Percentiles rank a stretch among this genome's conserved stretches.
Conservation (phyloP, 2,888 invertebrate genomes). For the Hypena proboscidalis region DNA sequence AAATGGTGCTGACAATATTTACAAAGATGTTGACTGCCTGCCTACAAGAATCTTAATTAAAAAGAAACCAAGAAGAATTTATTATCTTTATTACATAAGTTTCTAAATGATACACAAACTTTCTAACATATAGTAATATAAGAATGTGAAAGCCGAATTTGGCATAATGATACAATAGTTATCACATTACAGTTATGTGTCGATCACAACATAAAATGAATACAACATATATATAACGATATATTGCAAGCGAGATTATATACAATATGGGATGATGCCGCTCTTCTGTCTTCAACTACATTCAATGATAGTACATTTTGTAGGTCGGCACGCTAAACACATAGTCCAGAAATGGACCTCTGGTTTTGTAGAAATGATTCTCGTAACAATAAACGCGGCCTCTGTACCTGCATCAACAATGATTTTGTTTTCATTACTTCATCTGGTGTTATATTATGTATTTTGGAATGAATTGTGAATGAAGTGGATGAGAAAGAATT, state of each 20-base stretch:
- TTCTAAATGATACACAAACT: constrained; percentile 54
- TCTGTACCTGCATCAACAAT: constrained; percentile 84
- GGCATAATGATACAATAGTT: constrained; percentile 58
- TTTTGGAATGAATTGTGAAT: constrained; percentile 20
- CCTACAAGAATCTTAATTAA: constrained; percentile 26
- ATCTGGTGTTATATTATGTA: constrained; percentile 37
- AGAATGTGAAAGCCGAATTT: constrained; percentile 48
- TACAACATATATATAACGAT: constrained; percentile 60
- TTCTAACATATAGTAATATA: constrained; percentile 46
- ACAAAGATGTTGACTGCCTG: constrained; percentile 14
- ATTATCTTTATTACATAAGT: constrained; percentile 71
- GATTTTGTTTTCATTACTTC: constrained; percentile 48
- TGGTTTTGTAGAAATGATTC: constrained; percentile 84
- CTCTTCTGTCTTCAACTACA: constrained; percentile 51
- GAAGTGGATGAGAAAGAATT: neutral
- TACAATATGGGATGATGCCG: constrained; percentile 54
- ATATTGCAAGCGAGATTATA: constrained; percentile 63
- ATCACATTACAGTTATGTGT: constrained; percentile 75
- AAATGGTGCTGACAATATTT: constrained; percentile 18
- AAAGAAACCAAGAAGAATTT: constrained; percentile 69
- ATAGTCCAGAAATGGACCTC: constrained; percentile 79
- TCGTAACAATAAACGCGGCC: constrained; percentile 83
- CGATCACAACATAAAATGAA: constrained; percentile 75
- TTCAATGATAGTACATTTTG: constrained; percentile 83
- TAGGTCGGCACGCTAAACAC: constrained; percentile 82